These are phyloP conservation scores for Priocnemis perturbator DNA, from an alignment of 2,888 invertebrate genomes.

Conservation along the genomic window DNA sequence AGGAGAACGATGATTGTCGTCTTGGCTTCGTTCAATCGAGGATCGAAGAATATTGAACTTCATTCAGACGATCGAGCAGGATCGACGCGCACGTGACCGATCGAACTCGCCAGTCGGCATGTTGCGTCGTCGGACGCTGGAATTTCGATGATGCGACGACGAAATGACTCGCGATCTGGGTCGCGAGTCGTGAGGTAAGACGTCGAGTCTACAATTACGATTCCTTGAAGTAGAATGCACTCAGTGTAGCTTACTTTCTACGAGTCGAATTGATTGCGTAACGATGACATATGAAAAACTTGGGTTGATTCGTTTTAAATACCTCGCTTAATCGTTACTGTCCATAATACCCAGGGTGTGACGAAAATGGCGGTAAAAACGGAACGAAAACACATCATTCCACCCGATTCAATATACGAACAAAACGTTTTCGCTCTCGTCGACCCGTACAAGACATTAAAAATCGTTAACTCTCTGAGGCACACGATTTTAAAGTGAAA, in stretches of 20 bases:
- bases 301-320: background rate
- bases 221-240: constrained; percentile 31
- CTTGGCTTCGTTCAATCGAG: no score
- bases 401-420: background rate
- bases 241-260: no score
- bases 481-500: no score
- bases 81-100: constrained; percentile 4
- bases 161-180: constrained; percentile 14
- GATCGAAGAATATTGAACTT: no score
- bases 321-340: background rate
- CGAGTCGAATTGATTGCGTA: constrained; percentile 17
- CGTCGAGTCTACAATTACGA: constrained; percentile 35
- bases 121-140: constrained; percentile 3
- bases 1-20: no score
- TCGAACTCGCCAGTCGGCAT: constrained; percentile 11
- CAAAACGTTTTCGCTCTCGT: no score
- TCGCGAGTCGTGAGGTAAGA: constrained; percentile 14
- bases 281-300: constrained; percentile 19
- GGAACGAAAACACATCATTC: background rate
- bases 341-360: no score
- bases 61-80: background rate
- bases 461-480: no score
- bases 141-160: constrained; percentile 15
- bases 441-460: no score
- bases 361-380: background rate